Evolutionary conservation across 2,888 invertebrate genomes (phyloP).

Genomic region (Cylindroiulus punctatus): DNA sequence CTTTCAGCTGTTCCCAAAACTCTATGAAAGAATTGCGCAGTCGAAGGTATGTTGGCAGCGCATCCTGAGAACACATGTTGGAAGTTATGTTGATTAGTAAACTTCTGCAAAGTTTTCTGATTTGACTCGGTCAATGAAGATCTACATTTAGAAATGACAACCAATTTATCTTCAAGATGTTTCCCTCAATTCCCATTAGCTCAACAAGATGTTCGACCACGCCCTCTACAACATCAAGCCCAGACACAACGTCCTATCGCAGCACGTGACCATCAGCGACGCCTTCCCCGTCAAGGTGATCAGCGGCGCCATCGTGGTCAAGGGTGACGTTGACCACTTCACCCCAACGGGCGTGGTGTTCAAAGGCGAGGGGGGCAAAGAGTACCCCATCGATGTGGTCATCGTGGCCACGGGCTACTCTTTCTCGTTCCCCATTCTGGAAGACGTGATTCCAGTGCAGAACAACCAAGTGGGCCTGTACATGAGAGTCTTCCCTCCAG

Average conservation of each 20-base stretch:
- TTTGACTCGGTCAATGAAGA: too few species aligned
- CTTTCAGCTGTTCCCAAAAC: background rate
- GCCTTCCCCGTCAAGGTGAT: conserved; percentile 67
- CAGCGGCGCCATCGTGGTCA: conserved; percentile 64
- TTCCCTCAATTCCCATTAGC: conserved; percentile 52
- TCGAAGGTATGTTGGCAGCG: background rate
- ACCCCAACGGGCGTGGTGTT: conserved; percentile 62
- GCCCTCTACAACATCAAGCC: conserved; percentile 66
- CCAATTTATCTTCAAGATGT: too few species aligned
- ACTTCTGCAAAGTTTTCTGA: too few species aligned
- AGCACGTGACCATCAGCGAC: conserved; percentile 66
- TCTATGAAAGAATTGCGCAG: background rate
- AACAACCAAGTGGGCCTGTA: conserved; percentile 55
- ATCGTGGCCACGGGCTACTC: conserved; percentile 57
- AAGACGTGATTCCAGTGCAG: background rate
- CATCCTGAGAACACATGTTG: too few species aligned
- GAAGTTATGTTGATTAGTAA: too few species aligned
- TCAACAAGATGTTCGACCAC: conserved; percentile 65
- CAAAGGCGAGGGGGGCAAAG: conserved; percentile 61
- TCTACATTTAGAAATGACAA: too few species aligned
- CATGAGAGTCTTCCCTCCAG: conserved; percentile 55
- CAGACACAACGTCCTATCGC: conserved; percentile 63
- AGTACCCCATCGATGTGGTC: conserved; percentile 54
- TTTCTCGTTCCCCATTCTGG: conserved; percentile 56
- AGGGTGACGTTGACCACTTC: conserved; percentile 63